Conservation (phyloP, 23 tunicate species). For the Oikopleura vanhoeffeni region DNA sequence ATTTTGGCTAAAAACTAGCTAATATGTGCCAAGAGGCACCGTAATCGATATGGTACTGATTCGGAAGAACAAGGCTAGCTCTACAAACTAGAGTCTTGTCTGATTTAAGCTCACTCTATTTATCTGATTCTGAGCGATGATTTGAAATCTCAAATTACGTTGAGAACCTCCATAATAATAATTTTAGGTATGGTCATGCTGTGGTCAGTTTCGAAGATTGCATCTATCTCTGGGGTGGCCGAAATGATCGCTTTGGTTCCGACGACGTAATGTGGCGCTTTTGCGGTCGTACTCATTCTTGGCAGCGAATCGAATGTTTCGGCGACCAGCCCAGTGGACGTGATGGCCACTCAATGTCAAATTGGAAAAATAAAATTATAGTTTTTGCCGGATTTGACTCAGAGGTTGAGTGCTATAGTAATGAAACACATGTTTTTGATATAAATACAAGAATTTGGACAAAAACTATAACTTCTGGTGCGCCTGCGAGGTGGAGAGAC, state of each 20-base stretch:
- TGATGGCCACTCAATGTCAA: conserved; percentile 1
- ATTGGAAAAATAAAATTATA: not conserved
- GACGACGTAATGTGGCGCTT: not conserved
- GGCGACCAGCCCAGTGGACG: not conserved
- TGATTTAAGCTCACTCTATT: too few relatives aligned
- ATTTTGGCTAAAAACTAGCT: too few relatives aligned
- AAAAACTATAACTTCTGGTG: not conserved
- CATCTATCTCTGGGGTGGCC: conserved; percentile 8
- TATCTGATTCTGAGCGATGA: too few relatives aligned
- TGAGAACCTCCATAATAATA: too few relatives aligned
- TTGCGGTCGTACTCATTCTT: not conserved
- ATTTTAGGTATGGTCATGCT: conserved; percentile 10
- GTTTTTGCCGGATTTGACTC: conserved; percentile 13
- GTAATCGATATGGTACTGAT: too few relatives aligned
- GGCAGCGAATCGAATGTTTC: not conserved
- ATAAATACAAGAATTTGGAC: not conserved
- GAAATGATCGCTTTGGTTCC: not conserved
- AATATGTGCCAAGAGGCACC: too few relatives aligned
- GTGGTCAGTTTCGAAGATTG: not conserved
- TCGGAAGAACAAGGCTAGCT: too few relatives aligned
- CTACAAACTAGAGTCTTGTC: too few relatives aligned
- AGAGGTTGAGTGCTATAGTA: not conserved
- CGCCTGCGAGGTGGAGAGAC: not conserved
- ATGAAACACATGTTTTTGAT: not conserved
- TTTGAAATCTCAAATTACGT: not conserved